Evolutionary conservation across 2,888 invertebrate genomes (phyloP).

Genomic region (Brachyptera putata): DNA sequence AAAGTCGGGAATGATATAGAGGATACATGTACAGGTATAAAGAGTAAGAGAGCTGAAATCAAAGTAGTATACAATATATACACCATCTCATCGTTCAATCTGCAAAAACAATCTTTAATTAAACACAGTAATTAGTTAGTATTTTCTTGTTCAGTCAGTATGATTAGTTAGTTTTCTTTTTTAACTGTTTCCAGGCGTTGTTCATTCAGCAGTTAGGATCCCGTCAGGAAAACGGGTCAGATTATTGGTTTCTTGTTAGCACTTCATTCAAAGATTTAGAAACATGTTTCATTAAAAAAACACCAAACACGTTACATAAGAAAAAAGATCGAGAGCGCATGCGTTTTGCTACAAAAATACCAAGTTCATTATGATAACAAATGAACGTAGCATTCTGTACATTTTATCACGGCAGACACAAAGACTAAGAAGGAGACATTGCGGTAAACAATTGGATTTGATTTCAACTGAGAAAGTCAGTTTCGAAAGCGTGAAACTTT

Average conservation of each 20-base stretch:
- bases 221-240: not conserved
- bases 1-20: conserved; percentile 17
- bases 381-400: conserved; percentile 16
- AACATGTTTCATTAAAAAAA: not conserved
- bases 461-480: not conserved
- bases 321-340: conserved; percentile 1
- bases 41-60: conserved; percentile 32
- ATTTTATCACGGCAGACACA: not conserved
- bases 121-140: conserved; percentile 22
- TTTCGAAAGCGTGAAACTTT: not conserved
- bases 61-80: conserved; percentile 28
- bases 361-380: conserved; percentile 2
- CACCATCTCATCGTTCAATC: conserved; percentile 29
- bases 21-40: conserved; percentile 23
- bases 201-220: conserved; percentile 1
- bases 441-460: conserved; percentile 5
- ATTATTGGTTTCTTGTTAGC: not conserved
- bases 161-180: conserved; percentile 25
- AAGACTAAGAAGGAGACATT: conserved; percentile 12
- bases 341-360: conserved; percentile 14
- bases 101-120: conserved; percentile 32
- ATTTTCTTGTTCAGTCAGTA: conserved; percentile 15
- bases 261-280: conserved; percentile 1
- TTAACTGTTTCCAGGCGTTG: conserved; percentile 19
- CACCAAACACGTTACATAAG: conserved; percentile 3